phyloP scores from a whole-genome alignment of 2,797 vertebrate species.

The Schizothorax lantsangensis region DNA sequence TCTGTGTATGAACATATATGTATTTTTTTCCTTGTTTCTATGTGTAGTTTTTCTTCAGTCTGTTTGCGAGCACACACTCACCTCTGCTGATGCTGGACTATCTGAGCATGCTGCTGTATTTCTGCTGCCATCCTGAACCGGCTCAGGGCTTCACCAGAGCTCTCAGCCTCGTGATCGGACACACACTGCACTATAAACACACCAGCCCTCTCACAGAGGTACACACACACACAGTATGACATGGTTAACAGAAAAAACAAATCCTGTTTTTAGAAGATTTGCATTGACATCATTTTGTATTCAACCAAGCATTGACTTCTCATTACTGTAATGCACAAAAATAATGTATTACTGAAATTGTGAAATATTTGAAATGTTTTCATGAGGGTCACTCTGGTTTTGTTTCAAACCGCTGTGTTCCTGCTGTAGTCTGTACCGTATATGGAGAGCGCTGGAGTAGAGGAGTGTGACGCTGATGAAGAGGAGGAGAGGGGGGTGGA shows the following conservation, averaged over 20 bases:
- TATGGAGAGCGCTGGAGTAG: constrained; percentile 62
- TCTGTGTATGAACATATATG: too few relatives aligned
- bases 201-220: too few relatives aligned
- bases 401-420: background rate
- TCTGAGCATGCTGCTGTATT: too few relatives aligned
- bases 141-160: too few relatives aligned
- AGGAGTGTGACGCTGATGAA: constrained; percentile 41
- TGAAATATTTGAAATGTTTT: background rate
- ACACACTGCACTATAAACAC: too few relatives aligned
- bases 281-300: background rate
- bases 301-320: background rate
- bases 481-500: constrained; percentile 42
- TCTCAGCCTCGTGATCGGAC: too few relatives aligned
- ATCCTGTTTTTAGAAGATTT: background rate
- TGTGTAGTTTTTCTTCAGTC: too few relatives aligned
- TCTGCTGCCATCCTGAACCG: too few relatives aligned
- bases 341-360: background rate
- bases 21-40: background rate
- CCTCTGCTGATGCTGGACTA: too few relatives aligned
- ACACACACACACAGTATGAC: too few relatives aligned
- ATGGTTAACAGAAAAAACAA: too few relatives aligned
- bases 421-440: constrained; percentile 71
- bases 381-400: background rate
- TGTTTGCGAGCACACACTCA: too few relatives aligned
- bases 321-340: background rate